Evolutionary conservation across 64 coral and sea anemone genomes (phyloP).

Genomic region (Pachyseris speciosa): DNA sequence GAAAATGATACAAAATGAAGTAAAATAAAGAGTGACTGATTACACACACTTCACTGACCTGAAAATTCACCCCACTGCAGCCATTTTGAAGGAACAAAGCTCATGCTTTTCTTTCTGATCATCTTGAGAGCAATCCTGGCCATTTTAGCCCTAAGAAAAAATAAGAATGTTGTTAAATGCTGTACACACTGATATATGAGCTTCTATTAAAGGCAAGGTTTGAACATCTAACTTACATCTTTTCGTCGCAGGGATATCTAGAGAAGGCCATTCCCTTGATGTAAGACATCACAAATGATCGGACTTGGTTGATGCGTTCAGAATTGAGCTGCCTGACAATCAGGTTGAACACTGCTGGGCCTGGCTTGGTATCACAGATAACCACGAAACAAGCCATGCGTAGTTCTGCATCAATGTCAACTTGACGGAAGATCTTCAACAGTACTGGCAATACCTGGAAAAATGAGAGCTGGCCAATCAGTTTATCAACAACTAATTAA

Average conservation of each 20-base stretch:
- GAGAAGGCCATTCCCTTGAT: conserved; percentile 33
- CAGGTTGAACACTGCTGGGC: conserved; percentile 42
- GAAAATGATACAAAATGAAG: too few relatives aligned
- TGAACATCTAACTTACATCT: not conserved
- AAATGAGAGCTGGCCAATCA: not conserved
- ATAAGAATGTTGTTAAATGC: not conserved
- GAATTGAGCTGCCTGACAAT: not conserved
- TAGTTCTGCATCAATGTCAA: not conserved
- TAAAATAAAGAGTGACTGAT: too few relatives aligned
- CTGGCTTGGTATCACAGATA: conserved; percentile 12
- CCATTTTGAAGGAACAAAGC: not conserved
- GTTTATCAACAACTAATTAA: too few relatives aligned
- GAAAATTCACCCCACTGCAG: conserved; percentile 14
- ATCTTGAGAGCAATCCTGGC: conserved; percentile 27
- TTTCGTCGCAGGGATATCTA: conserved; percentile 30
- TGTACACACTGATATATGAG: too few relatives aligned
- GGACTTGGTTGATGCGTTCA: conserved; percentile 35
- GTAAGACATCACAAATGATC: conserved; percentile 40
- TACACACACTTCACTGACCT: not conserved
- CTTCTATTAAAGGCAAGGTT: too few relatives aligned
- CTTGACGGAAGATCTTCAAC: conserved; percentile 26
- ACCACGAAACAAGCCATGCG: conserved; percentile 48
- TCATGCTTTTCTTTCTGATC: not conserved
- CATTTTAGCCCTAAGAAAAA: not conserved
- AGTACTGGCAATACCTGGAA: conserved; percentile 16